phyloP scores from a whole-genome alignment of 2,888 invertebrate species.

The Cephus runcator region DNA sequence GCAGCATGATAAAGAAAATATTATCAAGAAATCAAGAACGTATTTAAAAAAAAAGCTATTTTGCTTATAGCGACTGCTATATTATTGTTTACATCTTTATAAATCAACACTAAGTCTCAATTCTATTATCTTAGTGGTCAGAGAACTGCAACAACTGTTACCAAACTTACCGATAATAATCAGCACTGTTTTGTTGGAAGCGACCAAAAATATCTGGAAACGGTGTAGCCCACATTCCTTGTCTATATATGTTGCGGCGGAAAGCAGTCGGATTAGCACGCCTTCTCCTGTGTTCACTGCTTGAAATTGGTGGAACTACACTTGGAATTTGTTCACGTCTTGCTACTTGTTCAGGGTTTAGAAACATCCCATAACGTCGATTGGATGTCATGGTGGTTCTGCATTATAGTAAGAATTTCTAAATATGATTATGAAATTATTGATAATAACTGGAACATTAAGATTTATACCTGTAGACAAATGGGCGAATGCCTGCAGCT shows the following conservation, averaged over 20 bases:
- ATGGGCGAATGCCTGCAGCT: constrained; percentile 32
- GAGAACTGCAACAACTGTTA: background rate
- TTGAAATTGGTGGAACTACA: constrained; percentile 36
- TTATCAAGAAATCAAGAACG: background rate
- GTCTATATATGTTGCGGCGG: constrained; percentile 72
- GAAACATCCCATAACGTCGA: constrained; percentile 68
- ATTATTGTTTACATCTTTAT: background rate
- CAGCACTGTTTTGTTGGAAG: constrained; percentile 78
- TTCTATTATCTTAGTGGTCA: constrained; percentile 1
- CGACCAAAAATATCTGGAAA: constrained; percentile 77
- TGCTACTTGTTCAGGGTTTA: constrained; percentile 45
- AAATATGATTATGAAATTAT: background rate
- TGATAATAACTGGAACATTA: background rate
- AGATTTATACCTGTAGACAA: constrained; percentile 41
- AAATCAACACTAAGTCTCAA: background rate
- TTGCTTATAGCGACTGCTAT: background rate
- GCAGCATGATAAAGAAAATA: too few relatives aligned
- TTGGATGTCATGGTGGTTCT: constrained; percentile 79
- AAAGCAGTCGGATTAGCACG: constrained; percentile 42
- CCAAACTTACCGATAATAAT: constrained; percentile 75
- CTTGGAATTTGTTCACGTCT: constrained; percentile 50
- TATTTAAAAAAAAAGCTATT: background rate
- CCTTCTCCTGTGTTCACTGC: constrained; percentile 46
- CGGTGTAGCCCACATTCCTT: constrained; percentile 80
- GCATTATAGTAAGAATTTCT: constrained; percentile 40